Evolutionary conservation across 2,888 invertebrate genomes (phyloP).

Genomic region (Lydus trimaculatus): DNA sequence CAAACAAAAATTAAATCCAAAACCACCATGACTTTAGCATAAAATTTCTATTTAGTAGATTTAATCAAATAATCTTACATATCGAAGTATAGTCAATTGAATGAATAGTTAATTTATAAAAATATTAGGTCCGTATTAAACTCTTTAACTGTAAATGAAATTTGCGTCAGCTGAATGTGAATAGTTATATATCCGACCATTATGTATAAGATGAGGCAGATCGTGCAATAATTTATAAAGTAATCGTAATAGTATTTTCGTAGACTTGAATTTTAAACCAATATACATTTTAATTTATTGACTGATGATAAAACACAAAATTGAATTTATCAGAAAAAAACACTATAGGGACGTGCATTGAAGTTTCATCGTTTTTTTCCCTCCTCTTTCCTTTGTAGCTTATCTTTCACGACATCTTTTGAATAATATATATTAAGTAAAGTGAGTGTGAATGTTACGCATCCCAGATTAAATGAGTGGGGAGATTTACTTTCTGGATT

Average conservation of each 20-base stretch:
- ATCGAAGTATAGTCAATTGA: background rate
- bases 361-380: background rate
- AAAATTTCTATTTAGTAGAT: background rate
- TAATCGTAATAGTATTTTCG: background rate
- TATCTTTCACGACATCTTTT: conserved; percentile 28
- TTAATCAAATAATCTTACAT: background rate
- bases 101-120: background rate
- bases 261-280: background rate
- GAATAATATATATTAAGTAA: conserved; percentile 28
- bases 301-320: background rate
- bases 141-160: conserved; percentile 11
- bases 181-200: conserved; percentile 8
- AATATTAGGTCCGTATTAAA: too few relatives aligned
- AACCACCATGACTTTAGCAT: too few relatives aligned
- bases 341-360: background rate
- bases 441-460: conserved; percentile 28
- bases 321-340: background rate
- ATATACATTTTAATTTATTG: background rate
- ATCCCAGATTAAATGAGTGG: conserved; percentile 18
- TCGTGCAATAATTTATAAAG: background rate
- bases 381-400: conserved; percentile 25
- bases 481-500: conserved; percentile 25
- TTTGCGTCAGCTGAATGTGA: conserved; percentile 6
- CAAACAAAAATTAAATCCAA: background rate
- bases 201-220: background rate